Base-by-base conservation (phyloP, 2,797 vertebrate species). In the Tachyglossus aculeatus region DNA sequence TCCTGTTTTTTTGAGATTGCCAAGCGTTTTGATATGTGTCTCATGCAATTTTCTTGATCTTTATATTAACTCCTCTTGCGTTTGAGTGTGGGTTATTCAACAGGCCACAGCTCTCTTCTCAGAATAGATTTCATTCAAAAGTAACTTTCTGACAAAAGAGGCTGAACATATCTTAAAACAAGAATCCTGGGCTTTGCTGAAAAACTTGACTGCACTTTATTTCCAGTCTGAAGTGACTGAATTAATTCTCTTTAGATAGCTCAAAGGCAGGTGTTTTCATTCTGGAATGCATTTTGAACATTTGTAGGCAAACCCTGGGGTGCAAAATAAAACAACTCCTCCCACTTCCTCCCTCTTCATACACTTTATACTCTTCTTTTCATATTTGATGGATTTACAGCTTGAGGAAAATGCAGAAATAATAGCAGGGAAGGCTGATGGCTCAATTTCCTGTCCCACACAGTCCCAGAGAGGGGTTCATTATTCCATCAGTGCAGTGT, bases 371-470 rank as follows among this genome's bases (percentile, higher is more conserved):
- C 37, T 71, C 32, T 80, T 68, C 57, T 74, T 45, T 70, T 77
- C 60, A 33, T 65, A 25, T 68, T 77, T 72, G 71, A 83, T 86
- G 70, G 80, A 77, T 78, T 84, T 84, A 70, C 36, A 67, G 68
- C 71, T 81, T 77, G 57, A 58, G 64, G 80, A 75, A 83, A 68
- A 61, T 65, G 22, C 56, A 63, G 70, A 75, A 80, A 88, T 81
- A 79, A 82, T 74, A 81, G 70, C 13, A 1, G 11, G 71, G 68
- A 66, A 40, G 71, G 37, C 67, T 45, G 57, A 68, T 67, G 66
- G 63, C 89, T 85, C 86, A 75, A 74, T 89, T 92, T 92, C 81
- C 88, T 89, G 83, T 88, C 82, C 83, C 72, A 67, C 62, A 75
- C 68, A 69, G 80, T 71, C 77, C 73, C 55, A 21, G 14, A 51